These are phyloP conservation scores for Mercenaria mercenaria DNA, from an alignment of 1,140 invertebrate species.

Conservation along the genomic window DNA sequence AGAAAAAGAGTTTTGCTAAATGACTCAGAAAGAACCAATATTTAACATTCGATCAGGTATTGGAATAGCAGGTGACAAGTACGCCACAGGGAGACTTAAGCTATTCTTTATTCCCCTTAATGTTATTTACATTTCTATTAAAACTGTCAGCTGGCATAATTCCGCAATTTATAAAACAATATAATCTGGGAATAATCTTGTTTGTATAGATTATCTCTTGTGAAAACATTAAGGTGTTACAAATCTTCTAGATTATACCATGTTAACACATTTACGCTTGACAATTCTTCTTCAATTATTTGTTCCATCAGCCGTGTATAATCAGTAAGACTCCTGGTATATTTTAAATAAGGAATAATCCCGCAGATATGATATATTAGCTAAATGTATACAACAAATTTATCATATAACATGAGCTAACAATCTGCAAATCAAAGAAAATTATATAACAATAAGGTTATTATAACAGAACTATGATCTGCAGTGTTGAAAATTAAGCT, in stretches of 20 bases:
- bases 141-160: slow-evolving; percentile 29
- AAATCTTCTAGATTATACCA: slow-evolving; percentile 18
- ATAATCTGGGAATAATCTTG: not conserved
- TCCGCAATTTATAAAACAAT: slow-evolving; percentile 38
- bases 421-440: no score
- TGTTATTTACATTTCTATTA: slow-evolving; percentile 17
- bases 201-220: slow-evolving; percentile 43
- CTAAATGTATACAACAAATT: no score
- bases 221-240: slow-evolving; percentile 18
- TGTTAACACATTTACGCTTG: not conserved
- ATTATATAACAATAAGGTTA: no score
- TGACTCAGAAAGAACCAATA: slow-evolving; percentile 14
- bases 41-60: not conserved
- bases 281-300: not conserved
- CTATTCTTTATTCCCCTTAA: not conserved
- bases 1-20: not conserved
- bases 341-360: not conserved
- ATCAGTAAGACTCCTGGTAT: not conserved
- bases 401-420: no score
- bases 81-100: not conserved
- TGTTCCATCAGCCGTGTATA: not conserved
- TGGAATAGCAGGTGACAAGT: slow-evolving; percentile 12
- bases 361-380: no score
- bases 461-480: no score
- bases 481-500: no score